Evolutionary conservation across 2,888 invertebrate genomes (phyloP).

Genomic region (Aromia moschata): DNA sequence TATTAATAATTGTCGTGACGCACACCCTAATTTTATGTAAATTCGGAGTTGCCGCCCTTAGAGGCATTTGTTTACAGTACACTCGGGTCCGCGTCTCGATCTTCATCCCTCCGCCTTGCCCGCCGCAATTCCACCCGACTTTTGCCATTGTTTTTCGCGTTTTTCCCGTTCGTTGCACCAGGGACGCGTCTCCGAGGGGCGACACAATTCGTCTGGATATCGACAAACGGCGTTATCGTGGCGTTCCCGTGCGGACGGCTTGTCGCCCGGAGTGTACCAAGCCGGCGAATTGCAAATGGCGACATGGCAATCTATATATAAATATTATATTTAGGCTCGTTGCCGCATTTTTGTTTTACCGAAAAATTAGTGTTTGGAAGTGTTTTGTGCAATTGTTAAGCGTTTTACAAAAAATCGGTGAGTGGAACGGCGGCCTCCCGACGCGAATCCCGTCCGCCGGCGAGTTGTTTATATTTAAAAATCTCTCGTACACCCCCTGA

Average conservation of each 20-base stretch:
- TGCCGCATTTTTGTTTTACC: constrained; percentile 50
- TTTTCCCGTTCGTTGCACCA: constrained; percentile 29
- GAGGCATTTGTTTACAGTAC: constrained; percentile 54
- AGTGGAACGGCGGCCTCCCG: constrained; percentile 38
- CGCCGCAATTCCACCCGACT: background rate
- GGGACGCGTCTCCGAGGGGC: constrained; percentile 29
- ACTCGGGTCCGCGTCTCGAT: constrained; percentile 37
- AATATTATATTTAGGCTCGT: constrained; percentile 60
- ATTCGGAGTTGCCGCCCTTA: constrained; percentile 52
- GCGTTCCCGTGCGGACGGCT: constrained; percentile 38
- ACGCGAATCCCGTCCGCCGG: constrained; percentile 35
- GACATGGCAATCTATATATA: constrained; percentile 59
- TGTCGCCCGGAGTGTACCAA: constrained; percentile 53
- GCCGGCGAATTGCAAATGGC: constrained; percentile 62
- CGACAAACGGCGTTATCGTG: constrained; percentile 36
- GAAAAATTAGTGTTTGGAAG: constrained; percentile 45
- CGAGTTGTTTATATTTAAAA: constrained; percentile 56
- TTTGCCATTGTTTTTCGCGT: constrained; percentile 14
- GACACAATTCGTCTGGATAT: constrained; percentile 35
- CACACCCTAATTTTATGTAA: constrained; percentile 55
- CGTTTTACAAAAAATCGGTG: constrained; percentile 46
- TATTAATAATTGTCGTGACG: constrained; percentile 37
- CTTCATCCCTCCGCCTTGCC: background rate
- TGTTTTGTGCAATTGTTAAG: constrained; percentile 40
- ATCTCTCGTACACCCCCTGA: constrained; percentile 60